A percentile compares a stretch with the other conserved stretches of the same genome.
Conservation (phyloP, 2,888 invertebrate species). For the Xanthia icteritia region DNA sequence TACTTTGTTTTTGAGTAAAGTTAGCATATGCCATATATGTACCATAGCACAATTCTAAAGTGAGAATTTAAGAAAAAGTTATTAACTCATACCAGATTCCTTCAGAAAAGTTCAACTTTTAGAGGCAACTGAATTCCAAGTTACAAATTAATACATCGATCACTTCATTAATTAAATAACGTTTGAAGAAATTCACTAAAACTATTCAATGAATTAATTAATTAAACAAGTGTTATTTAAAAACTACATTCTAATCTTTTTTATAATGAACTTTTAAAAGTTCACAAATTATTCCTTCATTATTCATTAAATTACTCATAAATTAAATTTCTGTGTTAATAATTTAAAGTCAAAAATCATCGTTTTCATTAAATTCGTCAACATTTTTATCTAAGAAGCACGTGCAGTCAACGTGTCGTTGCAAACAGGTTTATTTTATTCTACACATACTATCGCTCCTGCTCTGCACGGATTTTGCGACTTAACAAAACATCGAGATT, state of each 20-base stretch:
- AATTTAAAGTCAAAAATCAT: background rate
- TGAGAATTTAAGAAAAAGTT: background rate
- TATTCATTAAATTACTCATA: no score
- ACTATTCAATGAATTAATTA: slow-evolving; percentile 9
- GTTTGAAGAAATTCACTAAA: slow-evolving; percentile 12
- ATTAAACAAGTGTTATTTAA: slow-evolving; percentile 39
- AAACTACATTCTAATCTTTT: slow-evolving; percentile 29
- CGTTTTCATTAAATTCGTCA: slow-evolving; percentile 1
- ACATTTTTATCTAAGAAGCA: slow-evolving; percentile 1
- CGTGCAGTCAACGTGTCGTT: background rate
- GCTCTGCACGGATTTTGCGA: background rate
- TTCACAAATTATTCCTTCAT: slow-evolving; percentile 4
- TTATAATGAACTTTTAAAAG: slow-evolving; percentile 1
- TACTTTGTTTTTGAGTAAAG: background rate
- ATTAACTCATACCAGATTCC: background rate
- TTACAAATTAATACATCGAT: background rate
- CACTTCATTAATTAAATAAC: background rate
- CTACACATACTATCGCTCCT: background rate
- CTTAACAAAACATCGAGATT: background rate
- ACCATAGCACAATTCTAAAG: background rate
- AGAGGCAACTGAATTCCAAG: background rate
- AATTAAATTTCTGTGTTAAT: background rate
- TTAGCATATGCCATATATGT: no score
- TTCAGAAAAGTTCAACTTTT: background rate
- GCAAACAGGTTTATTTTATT: background rate